Percentiles rank a stretch among this genome's conserved stretches.
Evolutionary conservation across 2,888 invertebrate species (phyloP).

Genomic region (Asteroscopus sphinx): DNA sequence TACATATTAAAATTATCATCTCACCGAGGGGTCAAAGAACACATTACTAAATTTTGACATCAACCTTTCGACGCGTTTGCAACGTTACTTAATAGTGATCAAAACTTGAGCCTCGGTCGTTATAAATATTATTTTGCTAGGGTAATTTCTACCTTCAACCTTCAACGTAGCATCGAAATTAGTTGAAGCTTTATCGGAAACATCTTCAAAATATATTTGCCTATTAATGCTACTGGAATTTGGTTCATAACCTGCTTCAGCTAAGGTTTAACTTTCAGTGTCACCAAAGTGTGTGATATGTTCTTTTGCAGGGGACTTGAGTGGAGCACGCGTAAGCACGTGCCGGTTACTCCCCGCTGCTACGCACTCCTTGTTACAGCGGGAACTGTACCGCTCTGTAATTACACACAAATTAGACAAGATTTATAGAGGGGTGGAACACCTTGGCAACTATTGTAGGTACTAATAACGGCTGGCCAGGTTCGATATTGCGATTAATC

Average conservation of each 20-base stretch:
- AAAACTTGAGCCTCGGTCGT: slow-evolving; percentile 72
- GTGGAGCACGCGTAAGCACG: slow-evolving; percentile 86
- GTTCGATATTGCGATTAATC: slow-evolving; percentile 86
- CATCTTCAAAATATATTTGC: slow-evolving; percentile 68
- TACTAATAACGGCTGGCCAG: slow-evolving; percentile 88
- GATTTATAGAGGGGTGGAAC: slow-evolving; percentile 89
- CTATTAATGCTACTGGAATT: slow-evolving; percentile 36
- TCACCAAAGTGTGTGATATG: slow-evolving; percentile 47
- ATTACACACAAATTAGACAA: slow-evolving; percentile 90
- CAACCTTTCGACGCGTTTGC: slow-evolving; percentile 82
- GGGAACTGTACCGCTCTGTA: slow-evolving; percentile 88
- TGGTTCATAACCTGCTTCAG: slow-evolving; percentile 20
- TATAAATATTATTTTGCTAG: slow-evolving; percentile 62
- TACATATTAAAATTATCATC: slow-evolving; percentile 85
- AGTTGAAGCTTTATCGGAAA: slow-evolving; percentile 61
- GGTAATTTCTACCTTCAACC: slow-evolving; percentile 73
- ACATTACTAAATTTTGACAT: slow-evolving; percentile 82
- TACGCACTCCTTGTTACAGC: slow-evolving; percentile 88
- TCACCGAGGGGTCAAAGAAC: slow-evolving; percentile 84
- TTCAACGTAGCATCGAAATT: slow-evolving; percentile 72
- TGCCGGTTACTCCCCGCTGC: slow-evolving; percentile 86
- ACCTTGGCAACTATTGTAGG: slow-evolving; percentile 89
- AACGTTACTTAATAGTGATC: slow-evolving; percentile 78
- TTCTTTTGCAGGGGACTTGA: slow-evolving; percentile 45
- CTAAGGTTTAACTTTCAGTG: slow-evolving; percentile 61